Percentiles rank a stretch among this genome's conserved stretches.
Evolutionary conservation across 2,888 invertebrate genomes (phyloP).

Genomic region (Buathra laborator): DNA sequence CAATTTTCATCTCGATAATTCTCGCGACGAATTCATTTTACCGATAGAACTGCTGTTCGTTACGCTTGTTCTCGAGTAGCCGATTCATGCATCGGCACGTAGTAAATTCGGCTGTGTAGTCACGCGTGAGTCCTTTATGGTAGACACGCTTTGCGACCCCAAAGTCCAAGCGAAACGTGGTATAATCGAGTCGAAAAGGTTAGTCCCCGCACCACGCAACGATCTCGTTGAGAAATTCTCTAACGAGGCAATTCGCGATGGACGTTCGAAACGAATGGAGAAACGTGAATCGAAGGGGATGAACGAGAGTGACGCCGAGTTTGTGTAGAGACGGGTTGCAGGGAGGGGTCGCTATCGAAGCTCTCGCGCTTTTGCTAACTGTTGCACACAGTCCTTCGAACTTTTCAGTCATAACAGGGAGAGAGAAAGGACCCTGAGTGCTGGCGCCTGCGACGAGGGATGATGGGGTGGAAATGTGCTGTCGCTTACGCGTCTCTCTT

Average conservation of each 20-base stretch:
- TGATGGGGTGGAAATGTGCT: constrained; percentile 31
- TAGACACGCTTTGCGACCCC: not conserved
- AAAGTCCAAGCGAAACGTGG: constrained; percentile 29
- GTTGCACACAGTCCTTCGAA: constrained; percentile 79
- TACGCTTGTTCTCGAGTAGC: constrained; percentile 11
- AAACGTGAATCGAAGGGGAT: constrained; percentile 1
- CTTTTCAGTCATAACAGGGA: constrained; percentile 74
- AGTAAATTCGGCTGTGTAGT: constrained; percentile 18
- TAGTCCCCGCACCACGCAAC: not conserved
- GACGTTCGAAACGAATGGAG: constrained; percentile 25
- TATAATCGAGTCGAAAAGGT: constrained; percentile 58
- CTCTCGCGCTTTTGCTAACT: constrained; percentile 72
- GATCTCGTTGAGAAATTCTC: constrained; percentile 26
- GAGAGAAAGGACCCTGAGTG: constrained; percentile 13
- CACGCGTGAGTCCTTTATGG: constrained; percentile 21
- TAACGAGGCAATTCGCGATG: constrained; percentile 26
- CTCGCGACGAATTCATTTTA: too few relatives aligned
- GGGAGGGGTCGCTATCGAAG: constrained; percentile 61
- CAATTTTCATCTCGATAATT: too few relatives aligned
- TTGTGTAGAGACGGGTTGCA: not conserved
- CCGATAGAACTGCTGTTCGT: not conserved
- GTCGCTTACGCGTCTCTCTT: constrained; percentile 23
- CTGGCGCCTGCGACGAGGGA: constrained; percentile 31
- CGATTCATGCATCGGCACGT: constrained; percentile 64
- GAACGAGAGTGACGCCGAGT: not conserved